Evolutionary conservation across 2,113 vertebrate genomes (phyloP).

Genomic region (Pampusana beccarii): DNA sequence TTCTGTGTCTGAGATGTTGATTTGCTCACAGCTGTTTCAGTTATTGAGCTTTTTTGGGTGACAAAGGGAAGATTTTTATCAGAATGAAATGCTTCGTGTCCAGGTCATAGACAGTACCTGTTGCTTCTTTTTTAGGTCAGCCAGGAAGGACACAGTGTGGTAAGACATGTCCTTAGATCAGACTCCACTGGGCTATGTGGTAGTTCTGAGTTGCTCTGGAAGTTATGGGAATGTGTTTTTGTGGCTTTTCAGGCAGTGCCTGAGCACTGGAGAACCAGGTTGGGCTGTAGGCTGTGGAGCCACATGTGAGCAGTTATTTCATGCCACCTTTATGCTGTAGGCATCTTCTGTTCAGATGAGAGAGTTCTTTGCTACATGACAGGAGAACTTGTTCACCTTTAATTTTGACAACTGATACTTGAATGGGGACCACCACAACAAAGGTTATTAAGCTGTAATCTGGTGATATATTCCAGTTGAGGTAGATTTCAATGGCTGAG

Average conservation of each 20-base stretch:
- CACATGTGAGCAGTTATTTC: not conserved
- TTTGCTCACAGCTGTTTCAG: not conserved
- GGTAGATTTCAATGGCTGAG: not conserved
- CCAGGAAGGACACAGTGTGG: not conserved
- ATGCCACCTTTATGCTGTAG: not conserved
- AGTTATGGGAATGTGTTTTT: not conserved
- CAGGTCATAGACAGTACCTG: not conserved
- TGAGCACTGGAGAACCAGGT: not conserved
- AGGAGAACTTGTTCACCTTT: not conserved
- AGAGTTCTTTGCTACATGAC: not conserved
- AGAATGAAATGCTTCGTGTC: not conserved
- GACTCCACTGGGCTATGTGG: too few relatives aligned
- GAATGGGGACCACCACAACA: not conserved
- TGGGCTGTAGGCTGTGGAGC: not conserved
- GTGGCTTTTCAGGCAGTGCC: not conserved
- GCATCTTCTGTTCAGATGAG: not conserved
- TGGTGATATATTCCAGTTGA: not conserved
- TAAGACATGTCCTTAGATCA: not conserved
- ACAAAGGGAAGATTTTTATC: not conserved
- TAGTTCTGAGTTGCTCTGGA: not conserved
- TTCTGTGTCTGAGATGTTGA: not conserved
- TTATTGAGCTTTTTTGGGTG: not conserved
- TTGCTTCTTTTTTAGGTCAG: not conserved
- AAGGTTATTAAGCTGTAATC: not conserved
- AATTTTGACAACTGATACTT: not conserved